Evolutionary conservation across 2,888 invertebrate species (phyloP).

Genomic region (Neelides folsomi): DNA sequence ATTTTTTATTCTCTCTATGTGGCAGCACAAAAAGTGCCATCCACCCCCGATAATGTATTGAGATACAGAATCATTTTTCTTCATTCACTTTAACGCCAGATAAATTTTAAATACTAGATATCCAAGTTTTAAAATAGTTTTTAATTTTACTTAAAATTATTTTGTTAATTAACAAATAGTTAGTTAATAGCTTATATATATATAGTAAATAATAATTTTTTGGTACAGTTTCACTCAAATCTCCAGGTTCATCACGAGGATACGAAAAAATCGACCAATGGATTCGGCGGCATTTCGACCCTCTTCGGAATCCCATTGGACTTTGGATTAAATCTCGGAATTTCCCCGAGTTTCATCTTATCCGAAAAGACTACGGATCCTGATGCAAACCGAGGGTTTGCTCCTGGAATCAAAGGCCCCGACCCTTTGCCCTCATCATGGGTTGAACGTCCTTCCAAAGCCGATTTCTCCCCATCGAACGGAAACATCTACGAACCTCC

Average conservation of each 20-base stretch:
- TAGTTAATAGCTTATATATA: no score
- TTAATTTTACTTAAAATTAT: no score
- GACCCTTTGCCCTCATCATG: constrained; percentile 31
- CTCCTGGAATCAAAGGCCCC: constrained; percentile 18
- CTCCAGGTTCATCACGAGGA: constrained; percentile 11
- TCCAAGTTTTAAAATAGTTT: no score
- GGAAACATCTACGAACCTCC: constrained; percentile 25
- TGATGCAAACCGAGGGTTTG: constrained; percentile 11
- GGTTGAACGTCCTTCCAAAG: constrained; percentile 29
- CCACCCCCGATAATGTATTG: no score
- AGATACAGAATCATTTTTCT: no score
- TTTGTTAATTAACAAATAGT: no score
- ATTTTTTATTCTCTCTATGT: no score
- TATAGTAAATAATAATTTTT: no score
- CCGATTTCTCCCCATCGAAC: not conserved
- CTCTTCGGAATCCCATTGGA: constrained; percentile 73
- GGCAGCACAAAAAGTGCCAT: no score
- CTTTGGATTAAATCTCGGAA: constrained; percentile 42
- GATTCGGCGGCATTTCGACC: constrained; percentile 39
- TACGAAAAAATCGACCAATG: constrained; percentile 20
- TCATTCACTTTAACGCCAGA: no score
- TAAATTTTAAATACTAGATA: no score
- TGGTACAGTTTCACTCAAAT: no score
- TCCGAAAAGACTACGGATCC: constrained; percentile 14
- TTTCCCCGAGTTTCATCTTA: constrained; percentile 22